Evolutionary conservation across 1,140 invertebrate species (phyloP), one percentile per base, ranked within the genome.

Genomic region (Drosophila yakuba): DNA sequence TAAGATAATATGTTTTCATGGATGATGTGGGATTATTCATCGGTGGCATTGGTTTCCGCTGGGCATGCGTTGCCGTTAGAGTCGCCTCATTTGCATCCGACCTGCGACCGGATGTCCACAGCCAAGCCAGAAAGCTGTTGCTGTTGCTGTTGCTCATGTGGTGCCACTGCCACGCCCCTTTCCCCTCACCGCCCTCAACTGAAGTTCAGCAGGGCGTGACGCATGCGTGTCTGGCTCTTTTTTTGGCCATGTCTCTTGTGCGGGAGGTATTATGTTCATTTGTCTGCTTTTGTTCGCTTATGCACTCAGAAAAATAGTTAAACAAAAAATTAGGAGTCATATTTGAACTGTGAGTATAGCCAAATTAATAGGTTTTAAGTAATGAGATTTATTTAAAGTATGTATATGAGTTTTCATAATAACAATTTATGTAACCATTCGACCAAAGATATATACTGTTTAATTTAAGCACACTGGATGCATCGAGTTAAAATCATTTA

Each of bases 41-140:
- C 32, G 51, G 51, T 71, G 67, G 63, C 67, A 57, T 41, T 78
- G 44, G 57, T 44, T 77, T 77, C 74, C 74, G 74, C 56, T 78
- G 74, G 51, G 74, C 74, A 69, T 77, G 73, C 74, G 73, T 77
- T 77, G 73, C 73, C 72, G 69, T 73, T 75, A 75, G 56, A 69
- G 43, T 44, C 74, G 72, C 59, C 61, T 83, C 69, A 82, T 82
- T 82, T 82, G 74, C 80, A 82, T 82, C 63, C 67, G 35, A 58
- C 36, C 52, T 39, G 47, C 52, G 56, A 68, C 82, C 82, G 82
- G 82, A 86, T 76, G 79, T 60, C 39, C 52, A 75, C 60, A 68
- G 63, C 12, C 62, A 28, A 63, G 39, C 63, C 69, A 64, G 66
- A 67, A 85, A 54, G 60, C 76, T 62, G 47, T 17, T n/a, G 47